These are phyloP conservation scores for Laticauda colubrina DNA, from an alignment of 2,113 vertebrate genomes.

Conservation along the genomic window DNA sequence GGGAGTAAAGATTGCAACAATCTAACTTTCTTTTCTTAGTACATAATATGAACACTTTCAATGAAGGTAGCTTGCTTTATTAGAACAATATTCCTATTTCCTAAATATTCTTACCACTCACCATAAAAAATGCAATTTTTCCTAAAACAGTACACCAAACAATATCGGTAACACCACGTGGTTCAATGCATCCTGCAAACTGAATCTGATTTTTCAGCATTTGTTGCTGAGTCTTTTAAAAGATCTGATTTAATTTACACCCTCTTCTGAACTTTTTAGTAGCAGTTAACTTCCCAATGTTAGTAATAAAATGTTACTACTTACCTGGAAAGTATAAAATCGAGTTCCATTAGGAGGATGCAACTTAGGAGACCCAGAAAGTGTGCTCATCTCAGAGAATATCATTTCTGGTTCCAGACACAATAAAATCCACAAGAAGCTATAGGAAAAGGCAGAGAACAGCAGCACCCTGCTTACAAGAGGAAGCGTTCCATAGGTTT, in stretches of 20 bases:
- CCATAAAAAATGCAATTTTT: constrained; percentile 20
- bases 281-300: constrained; percentile 37
- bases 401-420: constrained; percentile 87
- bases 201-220: neutral
- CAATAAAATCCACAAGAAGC: constrained; percentile 79
- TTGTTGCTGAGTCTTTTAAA: neutral
- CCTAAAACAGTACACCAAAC: constrained; percentile 13
- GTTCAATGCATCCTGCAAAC: neutral
- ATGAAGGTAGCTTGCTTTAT: constrained; percentile 22
- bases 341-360: constrained; percentile 96
- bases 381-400: constrained; percentile 95
- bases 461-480: constrained; percentile 65
- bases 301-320: constrained; percentile 62
- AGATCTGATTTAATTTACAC: constrained; percentile 42
- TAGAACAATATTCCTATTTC: constrained; percentile 24
- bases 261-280: constrained; percentile 39
- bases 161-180: neutral
- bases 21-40: neutral
- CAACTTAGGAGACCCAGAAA: constrained; percentile 92
- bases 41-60: constrained; percentile 45
- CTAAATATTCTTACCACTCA: constrained; percentile 26
- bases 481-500: constrained; percentile 73
- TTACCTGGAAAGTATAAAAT: constrained; percentile 97
- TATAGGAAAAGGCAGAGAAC: constrained; percentile 60
- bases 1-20: constrained; percentile 22